A percentile compares a stretch with the other conserved stretches of the same genome.
Conservation (phyloP, 2,797 vertebrate species). For the Rhynchotus rufescens region DNA sequence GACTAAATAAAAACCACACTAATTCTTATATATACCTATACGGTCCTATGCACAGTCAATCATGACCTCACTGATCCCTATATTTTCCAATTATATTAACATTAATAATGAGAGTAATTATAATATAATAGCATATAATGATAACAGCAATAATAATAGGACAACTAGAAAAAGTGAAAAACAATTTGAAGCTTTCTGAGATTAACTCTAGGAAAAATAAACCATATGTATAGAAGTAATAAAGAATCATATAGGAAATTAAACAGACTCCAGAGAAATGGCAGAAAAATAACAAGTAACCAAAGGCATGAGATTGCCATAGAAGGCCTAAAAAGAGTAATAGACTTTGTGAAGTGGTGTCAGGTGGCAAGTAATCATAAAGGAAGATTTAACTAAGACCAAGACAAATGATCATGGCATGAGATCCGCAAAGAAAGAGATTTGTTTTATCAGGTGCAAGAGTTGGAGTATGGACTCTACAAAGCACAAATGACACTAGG, state of each 20-base stretch:
- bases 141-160: neutral
- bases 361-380: neutral
- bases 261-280: neutral
- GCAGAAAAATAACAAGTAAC: neutral
- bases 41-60: neutral
- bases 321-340: neutral
- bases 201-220: neutral
- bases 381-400: neutral
- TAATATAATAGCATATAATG: neutral
- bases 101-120: neutral
- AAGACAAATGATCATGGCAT: neutral
- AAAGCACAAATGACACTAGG: neutral
- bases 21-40: neutral
- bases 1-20: neutral
- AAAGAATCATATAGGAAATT: neutral
- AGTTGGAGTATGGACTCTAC: neutral
- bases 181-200: neutral
- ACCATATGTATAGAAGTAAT: neutral
- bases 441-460: neutral
- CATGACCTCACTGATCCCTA: neutral
- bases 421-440: neutral
- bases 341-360: neutral
- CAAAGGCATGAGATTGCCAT: neutral
- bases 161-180: neutral
- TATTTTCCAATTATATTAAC: neutral